Base-by-base conservation (phyloP, 1,140 invertebrate genomes). In the Tetraneura akinire region DNA sequence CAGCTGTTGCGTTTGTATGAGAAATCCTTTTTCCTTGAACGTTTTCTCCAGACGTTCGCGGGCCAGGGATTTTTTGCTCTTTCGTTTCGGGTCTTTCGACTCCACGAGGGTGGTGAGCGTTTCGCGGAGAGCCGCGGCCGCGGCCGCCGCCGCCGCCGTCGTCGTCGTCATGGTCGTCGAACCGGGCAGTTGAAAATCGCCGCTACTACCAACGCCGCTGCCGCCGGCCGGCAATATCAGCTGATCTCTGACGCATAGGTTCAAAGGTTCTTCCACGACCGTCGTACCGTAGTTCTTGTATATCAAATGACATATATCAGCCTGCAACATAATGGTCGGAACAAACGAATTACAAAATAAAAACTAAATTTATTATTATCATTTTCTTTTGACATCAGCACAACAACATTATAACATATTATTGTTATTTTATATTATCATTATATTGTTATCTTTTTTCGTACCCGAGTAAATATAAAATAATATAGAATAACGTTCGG, bases 1-100 rank as follows among this genome's bases (percentile, higher is more conserved):
- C 42, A 96, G 85, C 83, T 96, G 94, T 84, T 96, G 94, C 0
- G 95, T 97, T 84, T 97, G 94, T 64, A 96, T 96, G 13, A 96
- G 86, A 83, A 96, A 96, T 0, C 94, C 94, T 84, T 96, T 95
- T 84, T 96, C 94, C 83, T 94, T 94, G 84, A 97, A 96, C 0
- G 94, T 96, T 84, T 95, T 93, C 84, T 97, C 95, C 13, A 96
- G 86, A 83, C 95, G 95, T 82, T 96, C 94, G 51, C 94, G 88
- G 81, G 95, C 93, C 10, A 94, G 85, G 1, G 92, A 93, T 83
- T 95, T 94, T 55, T 93, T 86, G 0, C 92, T 93, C 82, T 93
- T 92, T 42, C 93, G 87, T 47, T 82, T 81, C 32, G 62, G 74
- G 26, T 80, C 49, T 23, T 82, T 81, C 64, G 74, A 47, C 60